Percentiles rank a stretch among this genome's conserved stretches.
phyloP scores from a whole-genome alignment of 2,797 vertebrate genomes.

The Malurus splendens region DNA sequence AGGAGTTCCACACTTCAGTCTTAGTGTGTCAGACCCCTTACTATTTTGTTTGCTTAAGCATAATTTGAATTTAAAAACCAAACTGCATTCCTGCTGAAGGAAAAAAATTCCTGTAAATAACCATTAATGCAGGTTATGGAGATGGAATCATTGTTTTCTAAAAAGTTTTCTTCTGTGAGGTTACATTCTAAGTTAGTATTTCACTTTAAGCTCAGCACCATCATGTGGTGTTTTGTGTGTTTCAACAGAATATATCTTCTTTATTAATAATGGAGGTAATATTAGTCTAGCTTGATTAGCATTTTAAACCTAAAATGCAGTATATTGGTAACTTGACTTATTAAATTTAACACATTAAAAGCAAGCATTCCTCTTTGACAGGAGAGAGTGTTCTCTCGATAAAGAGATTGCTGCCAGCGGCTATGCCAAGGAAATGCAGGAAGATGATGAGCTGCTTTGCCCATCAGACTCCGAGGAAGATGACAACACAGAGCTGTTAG shows the following conservation, averaged over 20 bases:
- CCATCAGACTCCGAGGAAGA: constrained; percentile 75
- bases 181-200: background rate
- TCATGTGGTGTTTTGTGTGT: background rate
- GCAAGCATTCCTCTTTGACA: constrained; percentile 29
- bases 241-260: background rate
- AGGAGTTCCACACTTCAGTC: background rate
- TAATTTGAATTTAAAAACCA: background rate
- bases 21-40: background rate
- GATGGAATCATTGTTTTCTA: background rate
- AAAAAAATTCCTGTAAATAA: background rate
- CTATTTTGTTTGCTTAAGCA: background rate
- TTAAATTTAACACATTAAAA: background rate
- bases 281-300: background rate
- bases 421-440: constrained; percentile 86
- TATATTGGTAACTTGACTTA: background rate
- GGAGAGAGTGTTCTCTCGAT: constrained; percentile 84
- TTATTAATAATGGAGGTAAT: background rate
- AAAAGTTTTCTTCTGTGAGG: background rate
- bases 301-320: background rate
- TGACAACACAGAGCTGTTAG: background rate
- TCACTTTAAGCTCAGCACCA: background rate
- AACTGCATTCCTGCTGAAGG: background rate
- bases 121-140: background rate
- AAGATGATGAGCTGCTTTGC: constrained; percentile 78
- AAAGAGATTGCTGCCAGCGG: constrained; percentile 91